These are phyloP conservation scores for Diceros bicornis DNA, from an alignment of 2,797 vertebrate genomes.

Conservation along the genomic window DNA sequence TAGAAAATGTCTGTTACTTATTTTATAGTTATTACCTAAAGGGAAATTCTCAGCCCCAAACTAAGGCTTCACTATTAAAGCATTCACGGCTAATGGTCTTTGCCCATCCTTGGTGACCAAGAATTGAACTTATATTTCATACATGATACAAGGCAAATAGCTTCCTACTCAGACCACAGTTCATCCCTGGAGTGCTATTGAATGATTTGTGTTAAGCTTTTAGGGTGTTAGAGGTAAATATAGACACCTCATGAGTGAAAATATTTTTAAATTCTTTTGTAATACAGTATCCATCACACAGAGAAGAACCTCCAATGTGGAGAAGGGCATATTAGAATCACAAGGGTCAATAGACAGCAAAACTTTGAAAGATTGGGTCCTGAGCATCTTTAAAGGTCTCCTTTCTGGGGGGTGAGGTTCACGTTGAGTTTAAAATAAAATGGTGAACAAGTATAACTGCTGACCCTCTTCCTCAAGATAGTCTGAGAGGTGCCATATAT, in stretches of 20 bases:
- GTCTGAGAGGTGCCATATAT: neutral
- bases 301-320: neutral
- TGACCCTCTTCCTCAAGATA: neutral
- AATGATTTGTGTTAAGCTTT: neutral
- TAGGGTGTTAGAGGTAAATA: neutral
- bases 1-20: neutral
- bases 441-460: neutral
- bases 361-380: neutral
- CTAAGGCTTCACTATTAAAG: neutral
- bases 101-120: neutral
- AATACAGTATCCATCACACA: neutral
- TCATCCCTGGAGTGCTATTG: neutral
- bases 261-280: neutral
- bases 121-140: neutral
- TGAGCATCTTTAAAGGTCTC: neutral
- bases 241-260: neutral
- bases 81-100: neutral
- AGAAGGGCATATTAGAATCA: neutral
- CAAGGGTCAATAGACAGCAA: neutral
- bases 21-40: neutral
- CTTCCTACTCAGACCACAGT: neutral
- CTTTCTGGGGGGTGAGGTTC: neutral
- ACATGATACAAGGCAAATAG: neutral
- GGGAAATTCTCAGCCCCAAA: neutral
- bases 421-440: neutral